Base-by-base conservation (phyloP, 1,140 invertebrate species). In the Carcinoscorpius rotundicauda region DNA sequence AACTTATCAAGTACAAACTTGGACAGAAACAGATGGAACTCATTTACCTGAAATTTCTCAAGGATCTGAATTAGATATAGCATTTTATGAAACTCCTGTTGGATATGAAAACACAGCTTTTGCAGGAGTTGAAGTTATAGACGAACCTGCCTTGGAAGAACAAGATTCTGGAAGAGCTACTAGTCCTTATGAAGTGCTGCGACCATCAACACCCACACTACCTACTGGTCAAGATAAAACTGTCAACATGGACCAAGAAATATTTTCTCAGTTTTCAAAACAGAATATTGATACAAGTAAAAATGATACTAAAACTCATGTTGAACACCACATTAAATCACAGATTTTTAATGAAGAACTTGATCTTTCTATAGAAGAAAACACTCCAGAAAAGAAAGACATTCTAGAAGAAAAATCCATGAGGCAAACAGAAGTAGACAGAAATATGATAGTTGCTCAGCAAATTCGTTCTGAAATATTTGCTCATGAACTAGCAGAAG, bases 41-140 rank as follows among this genome's bases (percentile, higher is more conserved):
- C 29, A 29, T 29, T 29, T 29, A 29, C 2, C 29, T 29, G 29
- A 29, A 29, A 29, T 29, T 29, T 29, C 29, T 29, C 29, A 29
- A 29, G 29, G 29, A 29, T 29, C 29, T 29, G 29, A 29, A 29
- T 29, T 29, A 29, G 29, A 29, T 29, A 29, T 29, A 29, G 29
- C 29, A 29, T 29, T 29, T 29, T 29, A 29, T 29, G 29, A 29
- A 29, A 29, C 29, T 29, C 29, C 52, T 49, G 61, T 75, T 62
- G 75, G 77, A 57, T 82, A 77, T 76, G 79, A 81, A 65, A 81
- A 82, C 70, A 76, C 76, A 64, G 77, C 74, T 6, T 80, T 81
- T 72, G 74, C 72, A 51, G 79, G 77, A 29, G 77, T 76, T n/a
- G 79, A 81, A 63, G 68, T 68, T 56, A 75, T 75, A 68, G 75